Evolutionary conservation across 1,140 invertebrate genomes (phyloP).

Genomic region (Ceratosolen solmsi): DNA sequence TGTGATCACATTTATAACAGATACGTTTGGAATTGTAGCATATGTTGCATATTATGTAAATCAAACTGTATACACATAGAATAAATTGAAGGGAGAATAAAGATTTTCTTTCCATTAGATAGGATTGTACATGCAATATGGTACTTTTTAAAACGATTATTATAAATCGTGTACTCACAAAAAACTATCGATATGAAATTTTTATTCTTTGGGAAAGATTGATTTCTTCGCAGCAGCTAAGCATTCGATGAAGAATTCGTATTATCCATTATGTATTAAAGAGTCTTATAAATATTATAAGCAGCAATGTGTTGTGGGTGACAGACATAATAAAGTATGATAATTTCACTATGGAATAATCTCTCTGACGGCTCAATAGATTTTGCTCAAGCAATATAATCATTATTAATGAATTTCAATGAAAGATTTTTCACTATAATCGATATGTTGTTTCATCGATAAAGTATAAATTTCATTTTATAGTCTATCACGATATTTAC

Average conservation of each 20-base stretch:
- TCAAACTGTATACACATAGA: no score
- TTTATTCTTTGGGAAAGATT: background rate
- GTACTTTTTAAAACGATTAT: no score
- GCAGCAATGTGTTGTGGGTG: background rate
- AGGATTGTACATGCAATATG: no score
- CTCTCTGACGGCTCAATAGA: no score
- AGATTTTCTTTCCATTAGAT: background rate
- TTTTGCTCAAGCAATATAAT: no score
- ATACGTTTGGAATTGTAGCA: background rate
- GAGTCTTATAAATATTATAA: background rate
- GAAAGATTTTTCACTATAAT: no score
- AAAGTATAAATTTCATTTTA: no score
- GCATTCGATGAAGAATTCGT: background rate
- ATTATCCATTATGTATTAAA: background rate
- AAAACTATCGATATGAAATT: background rate
- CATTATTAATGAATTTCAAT: no score
- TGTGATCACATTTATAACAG: background rate
- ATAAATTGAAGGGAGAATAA: background rate
- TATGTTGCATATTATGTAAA: background rate
- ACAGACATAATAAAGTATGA: background rate
- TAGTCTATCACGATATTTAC: no score
- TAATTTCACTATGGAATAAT: no score
- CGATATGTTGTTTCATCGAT: no score
- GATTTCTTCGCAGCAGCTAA: background rate
- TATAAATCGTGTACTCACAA: background rate